Conservation (phyloP, 1,140 invertebrate species). For the Hetaerina americana region DNA sequence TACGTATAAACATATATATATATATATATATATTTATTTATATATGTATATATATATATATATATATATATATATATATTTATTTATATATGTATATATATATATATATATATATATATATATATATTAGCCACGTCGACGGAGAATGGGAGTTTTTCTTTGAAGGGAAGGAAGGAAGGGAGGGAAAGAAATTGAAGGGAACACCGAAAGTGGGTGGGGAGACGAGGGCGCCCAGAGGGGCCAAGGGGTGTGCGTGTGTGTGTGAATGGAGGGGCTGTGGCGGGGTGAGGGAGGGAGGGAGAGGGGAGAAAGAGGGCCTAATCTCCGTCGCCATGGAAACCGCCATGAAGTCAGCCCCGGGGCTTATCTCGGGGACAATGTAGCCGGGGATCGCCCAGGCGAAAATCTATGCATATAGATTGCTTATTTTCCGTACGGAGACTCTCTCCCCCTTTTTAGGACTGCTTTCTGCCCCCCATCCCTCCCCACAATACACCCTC, state of each 20-base stretch:
- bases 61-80: too few relatives aligned
- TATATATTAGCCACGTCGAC: too few relatives aligned
- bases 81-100: too few relatives aligned
- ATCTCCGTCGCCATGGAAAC: conserved; percentile 5
- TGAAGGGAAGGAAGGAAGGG: neutral
- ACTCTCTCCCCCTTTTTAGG: neutral
- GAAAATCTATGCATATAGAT: conserved; percentile 9
- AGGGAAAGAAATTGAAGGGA: neutral
- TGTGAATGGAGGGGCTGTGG: neutral
- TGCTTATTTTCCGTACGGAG: conserved; percentile 6
- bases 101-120: too few relatives aligned
- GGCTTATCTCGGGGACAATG: conserved; percentile 8
- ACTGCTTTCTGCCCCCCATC: neutral
- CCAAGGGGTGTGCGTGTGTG: neutral
- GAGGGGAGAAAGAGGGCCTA: neutral
- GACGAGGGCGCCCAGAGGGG: neutral
- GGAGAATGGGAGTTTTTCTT: too few relatives aligned
- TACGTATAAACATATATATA: too few relatives aligned
- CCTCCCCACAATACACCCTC: too few relatives aligned
- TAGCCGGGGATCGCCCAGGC: conserved; percentile 1
- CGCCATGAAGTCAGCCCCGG: conserved; percentile 6
- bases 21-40: too few relatives aligned
- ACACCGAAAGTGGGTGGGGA: neutral
- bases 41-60: too few relatives aligned
- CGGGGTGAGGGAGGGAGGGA: neutral